Evolutionary conservation across 2,113 vertebrate genomes (phyloP).

Genomic region (Hylia prasina): DNA sequence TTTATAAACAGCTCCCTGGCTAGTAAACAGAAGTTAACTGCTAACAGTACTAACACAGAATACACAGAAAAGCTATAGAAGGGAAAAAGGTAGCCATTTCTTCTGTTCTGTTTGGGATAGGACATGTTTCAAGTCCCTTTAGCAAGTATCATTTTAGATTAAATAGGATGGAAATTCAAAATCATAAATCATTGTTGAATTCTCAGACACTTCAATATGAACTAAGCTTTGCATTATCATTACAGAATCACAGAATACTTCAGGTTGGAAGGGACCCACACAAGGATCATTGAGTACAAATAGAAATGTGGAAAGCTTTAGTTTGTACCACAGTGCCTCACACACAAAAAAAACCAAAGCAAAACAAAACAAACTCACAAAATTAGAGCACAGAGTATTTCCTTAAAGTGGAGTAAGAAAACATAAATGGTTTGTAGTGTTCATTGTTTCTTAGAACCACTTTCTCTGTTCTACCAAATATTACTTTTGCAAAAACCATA

Average conservation of each 20-base stretch:
- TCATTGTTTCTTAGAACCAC: neutral
- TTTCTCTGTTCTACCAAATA: neutral
- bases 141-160: neutral
- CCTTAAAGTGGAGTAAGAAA: neutral
- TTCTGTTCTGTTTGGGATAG: neutral
- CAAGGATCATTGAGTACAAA: neutral
- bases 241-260: neutral
- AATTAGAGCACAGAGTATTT: neutral
- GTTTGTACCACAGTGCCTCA: neutral
- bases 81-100: neutral
- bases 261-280: neutral
- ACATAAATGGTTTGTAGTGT: neutral
- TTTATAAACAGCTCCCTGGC: neutral
- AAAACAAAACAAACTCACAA: too few species aligned
- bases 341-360: neutral
- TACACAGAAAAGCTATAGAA: neutral
- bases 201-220: neutral
- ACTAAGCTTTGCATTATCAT: neutral
- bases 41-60: neutral
- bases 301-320: neutral
- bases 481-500: neutral
- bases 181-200: neutral
- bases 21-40: neutral
- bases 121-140: neutral
- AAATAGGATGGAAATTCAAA: neutral